Evolutionary conservation across 1,140 invertebrate genomes (phyloP).

Genomic region (Drosophila parvula): DNA sequence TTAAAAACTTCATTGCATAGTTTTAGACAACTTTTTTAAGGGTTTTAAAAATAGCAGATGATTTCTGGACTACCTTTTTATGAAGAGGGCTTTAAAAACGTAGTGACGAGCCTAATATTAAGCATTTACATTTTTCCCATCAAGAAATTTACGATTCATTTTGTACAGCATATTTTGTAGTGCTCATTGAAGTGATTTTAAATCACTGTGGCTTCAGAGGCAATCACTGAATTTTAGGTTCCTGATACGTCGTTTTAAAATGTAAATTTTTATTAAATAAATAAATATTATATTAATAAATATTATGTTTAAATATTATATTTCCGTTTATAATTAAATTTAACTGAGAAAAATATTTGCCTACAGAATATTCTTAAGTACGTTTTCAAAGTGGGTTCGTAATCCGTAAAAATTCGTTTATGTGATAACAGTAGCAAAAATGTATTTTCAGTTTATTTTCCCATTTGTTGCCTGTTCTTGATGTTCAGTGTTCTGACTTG

Average conservation of each 20-base stretch:
- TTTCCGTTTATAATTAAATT: neutral
- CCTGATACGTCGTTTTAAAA: neutral
- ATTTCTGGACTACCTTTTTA: too few species aligned
- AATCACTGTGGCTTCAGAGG: neutral
- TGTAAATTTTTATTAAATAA: neutral
- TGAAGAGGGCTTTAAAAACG: too few species aligned
- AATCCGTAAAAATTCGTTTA: too few species aligned
- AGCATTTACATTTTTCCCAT: too few species aligned
- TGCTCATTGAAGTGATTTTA: neutral
- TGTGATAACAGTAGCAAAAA: neutral
- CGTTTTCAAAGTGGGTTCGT: too few species aligned
- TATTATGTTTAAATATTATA: neutral
- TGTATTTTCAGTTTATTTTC: neutral
- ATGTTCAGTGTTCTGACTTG: constrained; percentile 19
- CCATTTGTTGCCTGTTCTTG: neutral
- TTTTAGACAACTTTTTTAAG: too few species aligned
- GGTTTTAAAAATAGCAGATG: too few species aligned
- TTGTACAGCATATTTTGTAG: neutral
- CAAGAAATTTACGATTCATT: too few species aligned
- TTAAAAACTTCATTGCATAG: too few species aligned
- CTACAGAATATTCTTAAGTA: too few species aligned
- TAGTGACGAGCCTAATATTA: too few species aligned
- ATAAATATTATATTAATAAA: too few species aligned
- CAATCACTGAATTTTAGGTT: neutral
- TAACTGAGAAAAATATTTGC: neutral